Evolutionary conservation across 2,797 vertebrate genomes (phyloP), one percentile per base, ranked within the genome.

Genomic region (Sebastes goodei): DNA sequence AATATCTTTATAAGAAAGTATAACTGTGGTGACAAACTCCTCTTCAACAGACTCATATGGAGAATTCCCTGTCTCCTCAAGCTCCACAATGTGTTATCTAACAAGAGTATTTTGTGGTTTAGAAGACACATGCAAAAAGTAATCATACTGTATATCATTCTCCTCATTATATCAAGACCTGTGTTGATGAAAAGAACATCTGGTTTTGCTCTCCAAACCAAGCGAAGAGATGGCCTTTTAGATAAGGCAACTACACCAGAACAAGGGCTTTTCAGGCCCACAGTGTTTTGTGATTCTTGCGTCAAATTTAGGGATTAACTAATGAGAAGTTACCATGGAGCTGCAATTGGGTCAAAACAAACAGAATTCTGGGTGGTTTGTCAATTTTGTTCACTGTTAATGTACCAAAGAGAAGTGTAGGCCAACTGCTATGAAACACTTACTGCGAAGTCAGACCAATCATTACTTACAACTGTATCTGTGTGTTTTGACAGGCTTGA

Each of bases 401-500:
- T 76, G 30, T 71, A 67, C 30, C 29, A 53, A 29, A 49, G n/a
- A 78, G 4, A 20, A 78, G 21, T 73, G 56, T 20, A 68, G 59
- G 21, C 25, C 74, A 66, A 75, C 17, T 53, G 1, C 11, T 55
- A n/a, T 62, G 5, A 78, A 72, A 80, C 2, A 11, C 21, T 32
- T 21, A 32, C 62, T 55, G 10, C 33, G 46, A 55, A 73, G n/a
- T 60, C 8, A 25, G 9, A 69, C 23, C 49, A 69, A 84, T 81
- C 33, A 74, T 61, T 70, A 62, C 17, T 83, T 55, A 73, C 11
- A 57, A 10, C 59, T 61, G 8, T 84, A 38, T 86, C 61, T 91
- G 25, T 89, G 25, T 92, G 78, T 91, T 86, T 88, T 81, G 69
- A 75, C 88, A 93, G 93, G 80, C 76, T 66, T 79, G 71, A 87